phyloP scores from a whole-genome alignment of 2,113 vertebrate species.

The Phylloscopus whistleri region DNA sequence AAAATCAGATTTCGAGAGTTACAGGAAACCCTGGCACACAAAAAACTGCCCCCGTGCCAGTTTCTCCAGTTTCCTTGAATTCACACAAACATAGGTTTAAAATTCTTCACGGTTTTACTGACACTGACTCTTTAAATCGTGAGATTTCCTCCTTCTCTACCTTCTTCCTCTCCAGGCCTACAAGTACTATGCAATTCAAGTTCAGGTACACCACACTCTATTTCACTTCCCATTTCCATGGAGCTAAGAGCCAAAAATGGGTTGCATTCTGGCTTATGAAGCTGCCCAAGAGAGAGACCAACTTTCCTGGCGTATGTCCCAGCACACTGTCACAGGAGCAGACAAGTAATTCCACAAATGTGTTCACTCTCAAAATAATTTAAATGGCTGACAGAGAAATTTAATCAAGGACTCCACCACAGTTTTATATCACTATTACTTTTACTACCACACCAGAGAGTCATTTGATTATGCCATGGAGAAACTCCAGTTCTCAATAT shows the following conservation, averaged over 20 bases:
- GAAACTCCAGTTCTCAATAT: background rate
- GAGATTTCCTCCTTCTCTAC: background rate
- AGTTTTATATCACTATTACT: background rate
- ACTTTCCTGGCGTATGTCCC: background rate
- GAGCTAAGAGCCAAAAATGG: background rate
- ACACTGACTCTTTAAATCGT: background rate
- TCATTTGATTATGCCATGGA: background rate
- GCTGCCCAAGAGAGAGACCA: background rate
- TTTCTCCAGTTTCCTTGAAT: background rate
- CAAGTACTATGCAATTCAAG: background rate
- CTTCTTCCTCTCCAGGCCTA: background rate
- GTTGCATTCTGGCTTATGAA: background rate
- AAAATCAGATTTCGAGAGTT: background rate
- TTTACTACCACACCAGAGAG: background rate
- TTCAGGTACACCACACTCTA: background rate
- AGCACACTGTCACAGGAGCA: conserved; percentile 9
- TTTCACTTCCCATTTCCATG: background rate
- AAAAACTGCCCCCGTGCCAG: background rate
- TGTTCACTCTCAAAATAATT: conserved; percentile 31
- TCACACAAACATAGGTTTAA: background rate
- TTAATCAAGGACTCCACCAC: background rate
- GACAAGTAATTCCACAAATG: conserved; percentile 25
- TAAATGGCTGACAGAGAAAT: conserved; percentile 13
- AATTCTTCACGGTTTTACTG: background rate
- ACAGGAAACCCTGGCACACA: background rate